Evolutionary conservation across 2,113 vertebrate species (phyloP).

Genomic region (Seriola quinqueradiata): DNA sequence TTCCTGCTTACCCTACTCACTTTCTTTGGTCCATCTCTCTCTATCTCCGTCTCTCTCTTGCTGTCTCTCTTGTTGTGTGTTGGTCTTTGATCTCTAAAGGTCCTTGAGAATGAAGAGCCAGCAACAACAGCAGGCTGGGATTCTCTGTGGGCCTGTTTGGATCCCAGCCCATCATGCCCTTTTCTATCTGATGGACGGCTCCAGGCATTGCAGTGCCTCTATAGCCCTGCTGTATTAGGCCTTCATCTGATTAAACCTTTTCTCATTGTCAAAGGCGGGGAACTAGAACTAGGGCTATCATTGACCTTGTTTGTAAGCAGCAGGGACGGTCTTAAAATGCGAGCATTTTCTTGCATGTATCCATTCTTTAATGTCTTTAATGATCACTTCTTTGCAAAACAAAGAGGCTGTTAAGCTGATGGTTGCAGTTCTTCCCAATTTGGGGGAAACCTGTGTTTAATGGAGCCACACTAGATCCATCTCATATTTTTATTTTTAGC

Average conservation of each 20-base stretch:
- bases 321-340: conserved; percentile 37
- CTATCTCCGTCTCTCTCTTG: conserved; percentile 68
- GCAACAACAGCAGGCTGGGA: conserved; percentile 82
- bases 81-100: conserved; percentile 87
- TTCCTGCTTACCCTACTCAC: conserved; percentile 71
- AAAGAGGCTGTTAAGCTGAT: conserved; percentile 49
- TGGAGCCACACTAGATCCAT: conserved; percentile 15
- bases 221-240: conserved; percentile 67
- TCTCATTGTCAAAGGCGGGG: conserved; percentile 71
- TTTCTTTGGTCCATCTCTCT: conserved; percentile 69
- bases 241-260: conserved; percentile 76
- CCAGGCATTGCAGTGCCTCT: conserved; percentile 76
- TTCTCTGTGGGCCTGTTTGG: conserved; percentile 82
- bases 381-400: conserved; percentile 33
- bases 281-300: conserved; percentile 64
- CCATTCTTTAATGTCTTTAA: conserved; percentile 43
- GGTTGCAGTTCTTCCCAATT: conserved; percentile 23
- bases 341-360: conserved; percentile 59
- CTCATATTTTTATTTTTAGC: conserved; percentile 48
- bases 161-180: conserved; percentile 81
- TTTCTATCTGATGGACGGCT: conserved; percentile 84
- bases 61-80: conserved; percentile 81
- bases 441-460: conserved; percentile 45
- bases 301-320: conserved; percentile 73
- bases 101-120: conserved; percentile 85